Percentiles rank a stretch among this genome's conserved stretches.
phyloP scores from a whole-genome alignment of 2,113 vertebrate species.

The Cricetomys ansorgei region DNA sequence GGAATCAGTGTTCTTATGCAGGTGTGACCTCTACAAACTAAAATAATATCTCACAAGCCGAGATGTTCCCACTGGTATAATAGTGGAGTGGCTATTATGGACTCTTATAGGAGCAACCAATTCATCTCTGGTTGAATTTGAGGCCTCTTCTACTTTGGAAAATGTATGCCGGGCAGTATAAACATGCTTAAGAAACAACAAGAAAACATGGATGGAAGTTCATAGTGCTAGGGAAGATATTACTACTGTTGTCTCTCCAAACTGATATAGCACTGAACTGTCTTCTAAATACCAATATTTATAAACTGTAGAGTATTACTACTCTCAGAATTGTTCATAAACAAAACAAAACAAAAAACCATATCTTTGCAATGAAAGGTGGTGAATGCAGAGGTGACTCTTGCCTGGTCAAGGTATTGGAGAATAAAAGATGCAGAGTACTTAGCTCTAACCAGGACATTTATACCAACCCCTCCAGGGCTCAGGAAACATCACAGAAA shows the following conservation, averaged over 20 bases:
- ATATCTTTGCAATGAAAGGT: neutral
- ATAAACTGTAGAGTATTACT: no score
- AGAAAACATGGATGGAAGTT: neutral
- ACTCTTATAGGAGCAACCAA: neutral
- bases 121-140: neutral
- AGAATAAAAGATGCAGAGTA: neutral
- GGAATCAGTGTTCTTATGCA: neutral
- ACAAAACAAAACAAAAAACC: neutral
- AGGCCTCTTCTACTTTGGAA: neutral
- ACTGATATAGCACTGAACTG: neutral
- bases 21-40: neutral
- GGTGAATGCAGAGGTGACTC: neutral
- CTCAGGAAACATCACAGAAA: neutral
- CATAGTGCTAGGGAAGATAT: neutral
- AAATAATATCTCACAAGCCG: neutral
- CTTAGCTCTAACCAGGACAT: neutral
- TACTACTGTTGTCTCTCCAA: neutral
- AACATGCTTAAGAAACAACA: neutral
- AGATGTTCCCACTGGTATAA: neutral
- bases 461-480: neutral
- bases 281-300: neutral
- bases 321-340: neutral
- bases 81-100: neutral
- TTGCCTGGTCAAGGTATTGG: neutral
- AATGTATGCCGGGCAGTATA: neutral